Evolutionary conservation across 2,113 vertebrate genomes (phyloP), one percentile per base, ranked within the genome.

Genomic region (Cinclus mexicanus): DNA sequence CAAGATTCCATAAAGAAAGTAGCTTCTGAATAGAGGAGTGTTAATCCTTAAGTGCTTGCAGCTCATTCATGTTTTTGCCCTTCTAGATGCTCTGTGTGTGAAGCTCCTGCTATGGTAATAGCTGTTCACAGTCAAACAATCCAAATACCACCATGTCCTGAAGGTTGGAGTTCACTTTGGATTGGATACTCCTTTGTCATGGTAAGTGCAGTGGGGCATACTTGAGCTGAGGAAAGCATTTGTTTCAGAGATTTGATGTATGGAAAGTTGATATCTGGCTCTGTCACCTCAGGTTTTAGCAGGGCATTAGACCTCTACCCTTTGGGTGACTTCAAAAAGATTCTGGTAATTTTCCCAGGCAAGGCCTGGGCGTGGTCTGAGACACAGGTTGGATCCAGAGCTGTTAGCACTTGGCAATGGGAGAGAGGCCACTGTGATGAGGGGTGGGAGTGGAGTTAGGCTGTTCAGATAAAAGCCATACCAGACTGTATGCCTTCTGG

Each of bases 21-120:
- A 60, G 61, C 11, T 83, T 63, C 18, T 71, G 47, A 42, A 89
- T 85, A 64, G 37, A 33, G 8, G 76, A 68, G 2, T 15, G 41
- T 61, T 85, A 90, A 52, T 91, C 49, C 31, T 61, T 18, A 25
- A 25, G 28, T 53, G 4, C 12, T 20, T 3, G 3, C 29, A 83
- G 55, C 15, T 59, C 61, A 86, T 60, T 83, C 31, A 8, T 42
- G 17, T 33, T 59, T 78, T 89, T 11, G 18, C 85, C 67, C 95
- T 65, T 87, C 41, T 94, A 99, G 99, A 87, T 99, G 99, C 60
- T 94, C 98, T 4, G 99, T 99, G 35, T 99, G 99, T 74, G 99
- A 99, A 95, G 99, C 99, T 7, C 99, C 99, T 23, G 99, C 99
- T 79, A 99, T 99, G 99, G 98, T 99, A 84, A 99, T 99, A 94